Base-by-base conservation (phyloP, 2,888 invertebrate genomes). In the Anagyrus pseudococci region DNA sequence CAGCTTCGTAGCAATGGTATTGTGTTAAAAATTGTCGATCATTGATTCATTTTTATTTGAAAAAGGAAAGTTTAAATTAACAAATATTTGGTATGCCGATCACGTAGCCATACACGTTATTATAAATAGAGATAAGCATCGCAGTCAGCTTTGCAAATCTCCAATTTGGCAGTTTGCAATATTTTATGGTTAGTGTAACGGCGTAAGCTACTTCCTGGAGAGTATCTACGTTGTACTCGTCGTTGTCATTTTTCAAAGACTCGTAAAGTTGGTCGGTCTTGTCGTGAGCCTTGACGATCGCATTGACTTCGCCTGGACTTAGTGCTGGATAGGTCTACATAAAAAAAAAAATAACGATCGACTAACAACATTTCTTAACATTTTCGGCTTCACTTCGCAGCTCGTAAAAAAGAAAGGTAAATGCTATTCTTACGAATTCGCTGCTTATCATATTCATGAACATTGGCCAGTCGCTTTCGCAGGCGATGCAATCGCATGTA, bases 401-500 rank as follows among this genome's bases (percentile, higher is more conserved):
- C n/a, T 29, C 29, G 29, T 29, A 37, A 37, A 37, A 37, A 37
- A 37, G 15, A 37, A 37, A 17, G n/a, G 17, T 10, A 23, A 44
- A 33, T 26, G 3, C 4, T 25, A 23, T 56, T 48, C 52, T 55
- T n/a, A 66, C 66, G 2, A 62, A 2, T 15, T 43, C 52, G 6
- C 17, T 29, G 2, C 3, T 17, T 19, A 57, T 22, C 19, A 49
- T 49, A 23, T 22, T 33, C 41, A 19, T 37, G 37, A 57, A 62
- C 2, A 57, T 29, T 2, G 59, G 66, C 66, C 66, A 66, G 8
- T 66, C 26, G 3, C 54, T 15, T 20, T 48, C 20, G 17, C 66
- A 66, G 15, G 66, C 66, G 22, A 62, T 20, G 40, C 66, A 66
- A 4, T 49, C 15, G 26, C 66, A 66, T 2, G 1, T 20, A 23